Conservation (phyloP, 2,888 invertebrate species). For the Hirtodrosophila confusa region DNA sequence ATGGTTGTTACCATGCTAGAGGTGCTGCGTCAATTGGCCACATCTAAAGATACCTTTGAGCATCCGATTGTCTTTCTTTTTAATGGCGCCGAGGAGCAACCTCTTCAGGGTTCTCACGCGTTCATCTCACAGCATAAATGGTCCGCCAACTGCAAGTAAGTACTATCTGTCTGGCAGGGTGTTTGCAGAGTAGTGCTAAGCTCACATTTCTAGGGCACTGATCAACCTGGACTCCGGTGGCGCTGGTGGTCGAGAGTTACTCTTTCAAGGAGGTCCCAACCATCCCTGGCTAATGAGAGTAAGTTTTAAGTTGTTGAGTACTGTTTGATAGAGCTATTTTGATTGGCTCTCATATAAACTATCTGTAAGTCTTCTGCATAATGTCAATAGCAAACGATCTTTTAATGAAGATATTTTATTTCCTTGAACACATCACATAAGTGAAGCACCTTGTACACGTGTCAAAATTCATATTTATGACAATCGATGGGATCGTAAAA, state of each 20-base stretch:
- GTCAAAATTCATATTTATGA: too few species aligned
- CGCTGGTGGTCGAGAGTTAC: slow-evolving; percentile 93
- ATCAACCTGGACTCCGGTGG: slow-evolving; percentile 97
- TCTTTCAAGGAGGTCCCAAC: slow-evolving; percentile 94
- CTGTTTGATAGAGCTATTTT: slow-evolving; percentile 4
- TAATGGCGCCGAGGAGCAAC: slow-evolving; percentile 89
- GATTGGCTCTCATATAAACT: not conserved
- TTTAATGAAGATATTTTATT: too few species aligned
- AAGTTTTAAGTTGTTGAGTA: slow-evolving; percentile 29
- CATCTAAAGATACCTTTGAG: slow-evolving; percentile 82
- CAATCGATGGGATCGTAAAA: too few species aligned
- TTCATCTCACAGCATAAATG: slow-evolving; percentile 90
- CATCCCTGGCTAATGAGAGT: slow-evolving; percentile 88
- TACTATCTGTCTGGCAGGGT: not conserved
- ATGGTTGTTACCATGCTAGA: slow-evolving; percentile 88
- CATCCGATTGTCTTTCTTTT: slow-evolving; percentile 88
- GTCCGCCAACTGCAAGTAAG: slow-evolving; percentile 88
- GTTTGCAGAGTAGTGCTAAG: not conserved
- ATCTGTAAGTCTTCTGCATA: slow-evolving; percentile 3
- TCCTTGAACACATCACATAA: too few species aligned
- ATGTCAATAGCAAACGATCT: too few species aligned
- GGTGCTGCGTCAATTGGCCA: slow-evolving; percentile 84
- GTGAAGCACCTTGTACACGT: too few species aligned
- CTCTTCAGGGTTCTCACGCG: slow-evolving; percentile 88
- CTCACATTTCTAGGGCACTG: slow-evolving; percentile 85